Conservation (phyloP, 2,113 vertebrate species). For the Barbus barbus region DNA sequence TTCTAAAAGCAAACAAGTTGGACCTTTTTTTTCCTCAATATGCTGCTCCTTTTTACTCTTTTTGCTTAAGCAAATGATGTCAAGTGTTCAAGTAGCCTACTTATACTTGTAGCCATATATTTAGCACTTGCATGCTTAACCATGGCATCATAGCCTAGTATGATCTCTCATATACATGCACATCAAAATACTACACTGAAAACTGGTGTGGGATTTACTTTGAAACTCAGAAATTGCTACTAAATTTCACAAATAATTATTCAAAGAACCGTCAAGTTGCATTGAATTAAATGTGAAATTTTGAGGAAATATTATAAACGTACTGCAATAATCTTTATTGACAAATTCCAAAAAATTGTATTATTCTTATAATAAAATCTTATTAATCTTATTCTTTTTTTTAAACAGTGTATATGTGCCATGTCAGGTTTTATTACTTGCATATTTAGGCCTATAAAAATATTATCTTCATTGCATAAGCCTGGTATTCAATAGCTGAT, state of each 20-base stretch:
- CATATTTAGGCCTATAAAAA: background rate
- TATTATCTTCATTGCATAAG: background rate
- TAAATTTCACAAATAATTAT: no score
- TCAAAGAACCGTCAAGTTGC: no score
- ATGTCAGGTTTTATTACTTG: constrained; percentile 8
- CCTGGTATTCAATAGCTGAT: background rate
- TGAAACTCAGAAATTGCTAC: no score
- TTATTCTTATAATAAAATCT: no score
- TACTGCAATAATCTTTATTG: no score
- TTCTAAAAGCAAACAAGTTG: background rate
- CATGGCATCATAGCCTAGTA: no score
- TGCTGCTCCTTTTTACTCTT: background rate
- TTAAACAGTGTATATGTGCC: background rate
- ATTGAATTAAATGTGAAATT: no score
- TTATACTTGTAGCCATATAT: background rate
- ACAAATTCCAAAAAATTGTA: no score
- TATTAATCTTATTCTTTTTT: no score
- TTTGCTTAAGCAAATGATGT: background rate
- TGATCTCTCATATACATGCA: background rate
- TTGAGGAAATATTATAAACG: no score
- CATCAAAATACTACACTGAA: background rate
- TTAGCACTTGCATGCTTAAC: constrained; percentile 35
- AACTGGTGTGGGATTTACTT: no score
- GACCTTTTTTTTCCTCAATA: background rate
- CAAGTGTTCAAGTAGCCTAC: background rate